Evolutionary conservation across 2,888 invertebrate genomes (phyloP).

Genomic region (Sialis fuliginosa): DNA sequence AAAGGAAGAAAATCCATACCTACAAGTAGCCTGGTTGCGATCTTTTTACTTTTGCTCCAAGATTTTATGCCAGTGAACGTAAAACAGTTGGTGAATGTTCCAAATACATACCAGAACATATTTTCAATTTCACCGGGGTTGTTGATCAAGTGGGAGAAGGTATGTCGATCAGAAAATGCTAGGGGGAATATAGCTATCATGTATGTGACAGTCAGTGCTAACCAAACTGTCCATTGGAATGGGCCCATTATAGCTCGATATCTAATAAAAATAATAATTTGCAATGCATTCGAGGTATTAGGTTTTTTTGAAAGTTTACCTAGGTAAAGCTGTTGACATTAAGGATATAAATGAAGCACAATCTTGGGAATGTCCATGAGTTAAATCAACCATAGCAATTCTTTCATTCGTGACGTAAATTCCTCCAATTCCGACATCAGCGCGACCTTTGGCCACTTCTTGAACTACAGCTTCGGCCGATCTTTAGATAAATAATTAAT

Average conservation of each 20-base stretch:
- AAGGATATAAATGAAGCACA: slow-evolving; percentile 63
- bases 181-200: slow-evolving; percentile 57
- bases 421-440: slow-evolving; percentile 56
- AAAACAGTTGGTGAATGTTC: slow-evolving; percentile 69
- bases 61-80: slow-evolving; percentile 49
- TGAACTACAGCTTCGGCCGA: slow-evolving; percentile 39
- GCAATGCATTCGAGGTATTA: background rate
- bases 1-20: too few relatives aligned
- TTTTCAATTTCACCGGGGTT: slow-evolving; percentile 59
- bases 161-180: slow-evolving; percentile 53
- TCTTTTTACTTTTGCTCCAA: slow-evolving; percentile 50
- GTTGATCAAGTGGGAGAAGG: slow-evolving; percentile 42
- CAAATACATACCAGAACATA: slow-evolving; percentile 79
- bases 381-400: slow-evolving; percentile 34
- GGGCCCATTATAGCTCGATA: slow-evolving; percentile 72
- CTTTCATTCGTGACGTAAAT: slow-evolving; percentile 42
- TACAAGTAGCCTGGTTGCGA: slow-evolving; percentile 51
- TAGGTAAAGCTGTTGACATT: slow-evolving; percentile 60
- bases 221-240: slow-evolving; percentile 68
- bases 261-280: slow-evolving; percentile 23
- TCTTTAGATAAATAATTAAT: slow-evolving; percentile 20
- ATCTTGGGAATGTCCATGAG: slow-evolving; percentile 48
- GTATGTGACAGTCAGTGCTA: slow-evolving; percentile 50
- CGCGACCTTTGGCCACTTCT: slow-evolving; percentile 32
- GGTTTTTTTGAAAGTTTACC: slow-evolving; percentile 24